Percentiles rank a stretch among this genome's conserved stretches.
phyloP scores from a whole-genome alignment of 64 coral and sea anemone genomes.

The Montipora capricornis region DNA sequence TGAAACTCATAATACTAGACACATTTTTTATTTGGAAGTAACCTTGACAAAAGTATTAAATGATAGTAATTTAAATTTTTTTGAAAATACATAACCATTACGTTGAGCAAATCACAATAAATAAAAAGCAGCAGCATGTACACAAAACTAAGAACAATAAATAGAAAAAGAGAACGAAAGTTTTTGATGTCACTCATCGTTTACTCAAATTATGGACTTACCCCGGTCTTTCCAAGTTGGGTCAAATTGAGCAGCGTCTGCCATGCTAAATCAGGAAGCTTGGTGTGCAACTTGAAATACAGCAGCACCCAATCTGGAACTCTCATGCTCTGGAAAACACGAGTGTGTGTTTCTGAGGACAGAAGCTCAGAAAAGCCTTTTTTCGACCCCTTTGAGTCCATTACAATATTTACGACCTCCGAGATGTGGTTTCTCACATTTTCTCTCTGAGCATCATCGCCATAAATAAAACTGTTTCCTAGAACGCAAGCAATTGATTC shows the following conservation, averaged over 20 bases:
- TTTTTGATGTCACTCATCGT: neutral
- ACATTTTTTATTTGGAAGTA: no score
- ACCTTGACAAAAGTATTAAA: no score
- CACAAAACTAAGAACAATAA: neutral
- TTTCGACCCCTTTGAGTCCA: slow-evolving; percentile 33
- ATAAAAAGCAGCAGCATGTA: neutral
- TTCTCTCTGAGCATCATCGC: neutral
- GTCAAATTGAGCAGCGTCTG: slow-evolving; percentile 44
- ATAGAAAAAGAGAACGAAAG: neutral
- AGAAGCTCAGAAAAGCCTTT: slow-evolving; percentile 43
- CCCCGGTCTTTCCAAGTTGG: slow-evolving; percentile 28
- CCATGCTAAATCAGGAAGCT: slow-evolving; percentile 46
- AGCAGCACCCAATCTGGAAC: slow-evolving; percentile 49
- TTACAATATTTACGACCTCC: slow-evolving; percentile 22
- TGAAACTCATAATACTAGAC: no score
- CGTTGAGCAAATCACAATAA: no score
- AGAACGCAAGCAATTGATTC: slow-evolving; percentile 7
- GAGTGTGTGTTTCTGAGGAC: slow-evolving; percentile 23
- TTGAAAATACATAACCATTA: no score
- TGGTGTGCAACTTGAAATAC: slow-evolving; percentile 47
- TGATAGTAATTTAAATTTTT: no score
- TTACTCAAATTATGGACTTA: neutral
- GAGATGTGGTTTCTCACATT: neutral
- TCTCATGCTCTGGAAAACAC: slow-evolving; percentile 6
- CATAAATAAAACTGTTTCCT: neutral